Evolutionary conservation across 1,140 invertebrate species (phyloP).

Genomic region (Proctacanthus coquilletti): DNA sequence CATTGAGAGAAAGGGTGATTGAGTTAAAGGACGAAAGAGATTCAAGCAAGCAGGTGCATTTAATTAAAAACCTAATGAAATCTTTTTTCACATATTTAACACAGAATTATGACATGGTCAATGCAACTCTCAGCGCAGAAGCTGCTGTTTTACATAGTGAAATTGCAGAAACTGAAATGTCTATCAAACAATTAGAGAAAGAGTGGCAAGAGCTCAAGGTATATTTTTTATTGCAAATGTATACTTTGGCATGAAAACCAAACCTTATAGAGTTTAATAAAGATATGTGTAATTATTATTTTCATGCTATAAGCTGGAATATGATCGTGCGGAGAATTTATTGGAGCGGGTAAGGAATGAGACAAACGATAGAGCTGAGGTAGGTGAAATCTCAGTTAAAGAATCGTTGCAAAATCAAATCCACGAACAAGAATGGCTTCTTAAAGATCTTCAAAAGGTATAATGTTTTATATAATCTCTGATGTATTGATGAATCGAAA

Average conservation of each 20-base stretch:
- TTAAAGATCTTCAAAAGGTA: neutral
- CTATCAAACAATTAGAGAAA: constrained; percentile 1
- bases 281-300: neutral
- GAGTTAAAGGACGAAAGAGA: constrained; percentile 6
- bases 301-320: neutral
- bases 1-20: neutral
- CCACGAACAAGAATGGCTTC: neutral
- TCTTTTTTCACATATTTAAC: neutral
- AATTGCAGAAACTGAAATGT: constrained; percentile 4
- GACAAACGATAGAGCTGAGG: neutral
- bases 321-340: neutral
- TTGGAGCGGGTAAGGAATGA: neutral
- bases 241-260: neutral
- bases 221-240: no score
- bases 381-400: neutral
- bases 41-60: constrained; percentile 6
- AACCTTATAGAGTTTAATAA: neutral
- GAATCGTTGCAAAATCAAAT: neutral
- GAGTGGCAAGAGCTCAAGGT: constrained; percentile 6
- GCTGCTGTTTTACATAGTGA: neutral
- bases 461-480: no score
- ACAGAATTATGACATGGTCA: constrained; percentile 4
- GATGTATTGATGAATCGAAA: no score
- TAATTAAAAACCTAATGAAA: neutral
- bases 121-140: constrained; percentile 5